phyloP scores from a whole-genome alignment of 2,888 invertebrate species.

The Gymnosoma rotundatum region DNA sequence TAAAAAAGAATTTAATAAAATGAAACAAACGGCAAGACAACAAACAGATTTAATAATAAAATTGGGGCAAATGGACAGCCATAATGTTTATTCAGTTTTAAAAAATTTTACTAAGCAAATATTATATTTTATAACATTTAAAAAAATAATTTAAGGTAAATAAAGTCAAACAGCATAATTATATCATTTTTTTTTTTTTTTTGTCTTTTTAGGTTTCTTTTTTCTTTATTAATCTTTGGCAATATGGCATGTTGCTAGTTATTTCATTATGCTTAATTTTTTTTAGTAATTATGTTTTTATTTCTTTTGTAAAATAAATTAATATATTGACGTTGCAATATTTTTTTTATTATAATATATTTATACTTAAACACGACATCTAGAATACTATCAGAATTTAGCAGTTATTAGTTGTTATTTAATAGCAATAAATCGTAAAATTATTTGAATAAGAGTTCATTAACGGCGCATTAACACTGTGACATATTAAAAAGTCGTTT shows the following conservation, averaged over 20 bases:
- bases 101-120: too few relatives aligned
- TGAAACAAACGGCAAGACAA: conserved; percentile 32
- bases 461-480: not conserved
- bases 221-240: conserved; percentile 65
- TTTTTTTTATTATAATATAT: conserved; percentile 1
- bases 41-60: conserved; percentile 2
- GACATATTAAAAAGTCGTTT: too few relatives aligned
- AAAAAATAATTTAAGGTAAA: not conserved
- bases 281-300: not conserved
- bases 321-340: conserved; percentile 1
- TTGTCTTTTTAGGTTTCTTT: too few relatives aligned
- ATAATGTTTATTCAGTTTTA: too few relatives aligned
- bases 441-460: conserved; percentile 29
- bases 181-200: too few relatives aligned
- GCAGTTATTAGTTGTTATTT: conserved; percentile 21
- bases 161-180: conserved; percentile 28
- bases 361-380: conserved; percentile 18
- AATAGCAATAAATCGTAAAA: conserved; percentile 6
- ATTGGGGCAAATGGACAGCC: not conserved
- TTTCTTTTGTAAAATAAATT: not conserved
- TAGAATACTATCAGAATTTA: conserved; percentile 41
- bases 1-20: conserved; percentile 13
- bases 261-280: conserved; percentile 14
- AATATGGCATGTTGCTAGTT: conserved; percentile 56
- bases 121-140: too few relatives aligned